Evolutionary conservation across 2,797 vertebrate genomes (phyloP), one percentile per base, ranked within the genome.

Genomic region (Labroides dimidiatus): DNA sequence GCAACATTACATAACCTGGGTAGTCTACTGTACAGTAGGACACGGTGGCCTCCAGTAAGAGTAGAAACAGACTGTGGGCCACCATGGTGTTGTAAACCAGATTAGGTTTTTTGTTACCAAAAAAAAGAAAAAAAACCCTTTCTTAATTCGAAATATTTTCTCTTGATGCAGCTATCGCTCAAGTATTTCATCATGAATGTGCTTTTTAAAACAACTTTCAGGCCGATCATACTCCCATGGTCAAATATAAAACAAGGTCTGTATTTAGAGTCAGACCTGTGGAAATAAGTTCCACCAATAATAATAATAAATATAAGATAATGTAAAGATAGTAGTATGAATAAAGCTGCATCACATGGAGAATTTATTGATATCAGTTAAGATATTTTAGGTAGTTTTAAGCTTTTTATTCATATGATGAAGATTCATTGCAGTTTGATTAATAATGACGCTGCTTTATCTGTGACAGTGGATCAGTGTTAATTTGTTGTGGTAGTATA

Each of bases 1-100:
- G 70, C 80, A 84, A 77, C 60, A 81, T 92, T 89, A 91, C 75
- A 91, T 91, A 90, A 91, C 54, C 30, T 27, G 52, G 49, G 33
- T 63, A 71, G 72, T 76, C 50, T 10, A 33, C 49, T 23, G 45
- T 76, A 76, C 65, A 69, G 75, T 48, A 80, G 82, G 78, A 79
- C 77, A 69, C 57, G 19, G 60, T 86, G 89, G 88, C 79, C 87
- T 88, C 74, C 59, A 69, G 42, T 79, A 60, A 64, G 52, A 84
- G 64, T 79, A 53, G 80, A 49, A 72, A 62, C 47, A 70, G 27
- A 77, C 70, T 51, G 43, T 54, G 61, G 54, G 67, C 67, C 75
- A 78, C 59, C 67, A 49, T 10, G 30, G 24, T 67, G 51, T 60
- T 37, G 39, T 4, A 36, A 21, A 51, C 23, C 55, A 52, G 10